These are phyloP conservation scores for Carpatolechia fugitivella DNA, from an alignment of 2,888 invertebrate genomes.

Conservation along the genomic window DNA sequence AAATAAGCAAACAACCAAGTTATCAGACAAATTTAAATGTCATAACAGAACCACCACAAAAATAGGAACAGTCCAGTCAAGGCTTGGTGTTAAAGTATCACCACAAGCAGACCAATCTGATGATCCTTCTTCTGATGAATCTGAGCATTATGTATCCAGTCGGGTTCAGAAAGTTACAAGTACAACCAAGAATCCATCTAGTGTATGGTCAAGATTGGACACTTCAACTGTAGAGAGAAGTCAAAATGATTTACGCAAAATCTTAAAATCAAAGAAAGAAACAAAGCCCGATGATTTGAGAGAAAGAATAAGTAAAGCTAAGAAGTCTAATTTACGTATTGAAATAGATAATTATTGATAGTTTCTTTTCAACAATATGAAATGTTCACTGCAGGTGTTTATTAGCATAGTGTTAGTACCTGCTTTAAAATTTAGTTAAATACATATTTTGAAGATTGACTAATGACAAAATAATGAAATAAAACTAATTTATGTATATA, in stretches of 20 bases:
- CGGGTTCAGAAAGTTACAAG: conserved; percentile 69
- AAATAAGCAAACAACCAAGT: conserved; percentile 37
- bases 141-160: conserved; percentile 69
- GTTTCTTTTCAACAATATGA: background rate
- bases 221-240: conserved; percentile 28
- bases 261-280: conserved; percentile 51
- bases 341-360: conserved; percentile 68
- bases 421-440: too few relatives aligned
- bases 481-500: conserved; percentile 1
- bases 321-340: conserved; percentile 66
- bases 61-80: conserved; percentile 46
- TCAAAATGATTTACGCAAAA: conserved; percentile 58
- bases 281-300: conserved; percentile 46
- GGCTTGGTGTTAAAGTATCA: conserved; percentile 57
- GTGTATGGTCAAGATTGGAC: conserved; percentile 80
- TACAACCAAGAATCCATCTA: conserved; percentile 54
- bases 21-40: conserved; percentile 64
- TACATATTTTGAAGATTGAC: too few relatives aligned
- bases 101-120: conserved; percentile 27
- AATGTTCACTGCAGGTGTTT: background rate
- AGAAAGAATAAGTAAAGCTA: conserved; percentile 56
- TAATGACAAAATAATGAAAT: conserved; percentile 3
- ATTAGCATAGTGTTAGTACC: background rate
- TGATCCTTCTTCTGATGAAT: conserved; percentile 42
- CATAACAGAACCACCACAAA: conserved; percentile 24